Conservation (phyloP, 2,797 vertebrate species). For the Falco columbarius region DNA sequence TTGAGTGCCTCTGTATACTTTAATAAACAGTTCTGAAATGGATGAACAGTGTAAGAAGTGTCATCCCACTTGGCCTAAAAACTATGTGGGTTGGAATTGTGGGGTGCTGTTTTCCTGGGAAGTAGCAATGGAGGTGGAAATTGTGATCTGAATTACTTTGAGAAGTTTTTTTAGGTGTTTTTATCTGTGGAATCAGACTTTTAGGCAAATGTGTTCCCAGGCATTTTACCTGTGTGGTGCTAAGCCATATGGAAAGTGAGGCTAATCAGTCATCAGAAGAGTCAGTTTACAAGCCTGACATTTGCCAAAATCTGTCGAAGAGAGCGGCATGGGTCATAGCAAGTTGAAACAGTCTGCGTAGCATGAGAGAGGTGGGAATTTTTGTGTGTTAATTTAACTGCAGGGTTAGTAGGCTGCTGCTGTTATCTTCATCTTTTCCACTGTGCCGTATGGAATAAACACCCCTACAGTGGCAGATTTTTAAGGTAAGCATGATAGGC, state of each 20-base stretch:
- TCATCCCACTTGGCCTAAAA: background rate
- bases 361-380: background rate
- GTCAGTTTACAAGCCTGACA: background rate
- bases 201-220: background rate
- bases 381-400: background rate
- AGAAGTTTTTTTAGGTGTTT: background rate
- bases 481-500: fast-evolving
- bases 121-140: background rate
- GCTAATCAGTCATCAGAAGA: background rate
- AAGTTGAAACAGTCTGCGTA: background rate
- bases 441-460: background rate
- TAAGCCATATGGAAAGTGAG: background rate
- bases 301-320: background rate
- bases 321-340: background rate
- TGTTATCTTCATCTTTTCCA: background rate
- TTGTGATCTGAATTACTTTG: background rate
- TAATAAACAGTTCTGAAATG: background rate
- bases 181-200: background rate
- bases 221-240: background rate
- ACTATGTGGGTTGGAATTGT: background rate
- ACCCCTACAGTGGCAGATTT: background rate
- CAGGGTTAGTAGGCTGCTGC: background rate
- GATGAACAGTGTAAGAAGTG: background rate
- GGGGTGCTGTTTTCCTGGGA: background rate
- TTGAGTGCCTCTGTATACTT: background rate